Conservation (phyloP, 2,797 vertebrate genomes). For the Loriculus beryllinus region DNA sequence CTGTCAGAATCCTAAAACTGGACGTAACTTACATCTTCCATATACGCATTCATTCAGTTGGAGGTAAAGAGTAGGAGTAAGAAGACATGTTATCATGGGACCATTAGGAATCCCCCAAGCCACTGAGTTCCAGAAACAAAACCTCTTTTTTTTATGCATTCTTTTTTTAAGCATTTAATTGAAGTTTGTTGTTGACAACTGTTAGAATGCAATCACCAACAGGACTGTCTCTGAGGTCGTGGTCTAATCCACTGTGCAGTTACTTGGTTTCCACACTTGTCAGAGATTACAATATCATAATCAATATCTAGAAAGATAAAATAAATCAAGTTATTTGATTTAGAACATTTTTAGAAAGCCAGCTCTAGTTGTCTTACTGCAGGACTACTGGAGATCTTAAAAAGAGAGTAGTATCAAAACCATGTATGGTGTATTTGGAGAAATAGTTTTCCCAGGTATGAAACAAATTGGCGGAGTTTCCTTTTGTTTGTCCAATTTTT, state of each 20-base stretch:
- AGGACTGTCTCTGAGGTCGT: not conserved
- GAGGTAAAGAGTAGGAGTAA: not conserved
- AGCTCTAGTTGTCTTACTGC: not conserved
- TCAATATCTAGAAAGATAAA: not conserved
- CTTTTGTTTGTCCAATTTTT: not conserved
- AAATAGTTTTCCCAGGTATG: not conserved
- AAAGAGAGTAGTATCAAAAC: not conserved
- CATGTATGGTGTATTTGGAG: not conserved
- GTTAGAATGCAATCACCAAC: not conserved
- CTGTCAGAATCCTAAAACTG: not conserved
- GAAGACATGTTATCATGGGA: not conserved
- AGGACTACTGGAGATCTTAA: not conserved
- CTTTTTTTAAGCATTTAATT: not conserved
- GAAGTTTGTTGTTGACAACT: not conserved
- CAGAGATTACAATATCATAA: not conserved
- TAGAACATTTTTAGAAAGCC: not conserved
- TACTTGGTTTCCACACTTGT: not conserved
- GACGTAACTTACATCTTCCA: not conserved
- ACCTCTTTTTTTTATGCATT: not conserved
- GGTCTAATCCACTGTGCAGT: not conserved
- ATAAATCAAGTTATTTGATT: not conserved
- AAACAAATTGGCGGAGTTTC: not conserved
- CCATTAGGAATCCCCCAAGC: not conserved
- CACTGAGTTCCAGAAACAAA: not conserved
- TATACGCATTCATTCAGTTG: not conserved